Base-by-base conservation (phyloP, 1,140 invertebrate genomes). In the Oryctes rhinoceros region DNA sequence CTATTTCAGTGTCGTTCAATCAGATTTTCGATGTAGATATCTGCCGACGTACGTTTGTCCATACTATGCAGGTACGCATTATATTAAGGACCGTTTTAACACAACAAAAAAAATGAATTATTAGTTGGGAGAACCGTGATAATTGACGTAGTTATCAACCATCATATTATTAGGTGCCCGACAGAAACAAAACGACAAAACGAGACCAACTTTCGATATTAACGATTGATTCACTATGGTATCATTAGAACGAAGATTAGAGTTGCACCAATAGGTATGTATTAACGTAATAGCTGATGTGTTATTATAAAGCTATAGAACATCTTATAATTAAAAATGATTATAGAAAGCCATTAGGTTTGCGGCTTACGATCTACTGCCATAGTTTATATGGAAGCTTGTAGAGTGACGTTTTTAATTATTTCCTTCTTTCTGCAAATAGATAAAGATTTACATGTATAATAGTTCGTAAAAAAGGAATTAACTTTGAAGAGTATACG, bases 261-360 rank as follows among this genome's bases (percentile, higher is more conserved):
- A n/a, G 53, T 11, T 20, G 13, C 20, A 62, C 53, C 15, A 62
- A 5, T 62, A n/a, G 53, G 53, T 62, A 62, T n/a, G 20, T 15
- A 62, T 62, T 62, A 62, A 20, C 15, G 15, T 15, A 62, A 62
- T 62, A 62, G 13, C 13, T 62, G 20, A n/a, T n/a, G 53, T 62
- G 53, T 62, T 62, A 62, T 62, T 62, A 20, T 62, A 62, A 62
- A 62, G 53, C 53, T 62, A 20, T 62, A 62, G 15, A 44, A 44
- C 5, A 44, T 62, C 13, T 62, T 62, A 20, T 15, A 44, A 44
- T 44, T 44, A 44, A 7, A 20, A 62, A n/a, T 20, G 7, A 20
- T 62, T 62, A 7, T 62, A 62, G 20, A 62, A 62, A 10, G 20
- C 53, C 13, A 44, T 44, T 44, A 44, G 39, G 53, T n/a, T n/a